Evolutionary conservation across 2,888 invertebrate species (phyloP).

Genomic region (Yponomeuta evonymella): DNA sequence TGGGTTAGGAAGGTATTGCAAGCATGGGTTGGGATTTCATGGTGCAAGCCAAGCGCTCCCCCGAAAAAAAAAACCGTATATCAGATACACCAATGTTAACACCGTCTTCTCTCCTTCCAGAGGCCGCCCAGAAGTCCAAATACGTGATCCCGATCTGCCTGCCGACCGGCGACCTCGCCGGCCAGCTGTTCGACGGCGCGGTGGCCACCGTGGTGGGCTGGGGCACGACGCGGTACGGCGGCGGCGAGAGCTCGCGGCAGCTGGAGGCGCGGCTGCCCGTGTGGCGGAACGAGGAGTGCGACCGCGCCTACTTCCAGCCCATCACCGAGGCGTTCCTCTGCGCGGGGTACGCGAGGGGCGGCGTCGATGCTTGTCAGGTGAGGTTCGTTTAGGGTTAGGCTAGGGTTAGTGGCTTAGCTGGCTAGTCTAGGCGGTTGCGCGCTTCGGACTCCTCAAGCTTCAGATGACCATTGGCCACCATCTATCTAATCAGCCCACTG

Average conservation of each 20-base stretch:
- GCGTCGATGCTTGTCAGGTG: slow-evolving; percentile 95
- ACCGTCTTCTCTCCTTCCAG: slow-evolving; percentile 36
- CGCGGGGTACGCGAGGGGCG: slow-evolving; percentile 91
- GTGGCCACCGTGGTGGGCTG: slow-evolving; percentile 93
- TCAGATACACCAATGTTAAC: neutral
- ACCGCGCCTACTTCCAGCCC: slow-evolving; percentile 93
- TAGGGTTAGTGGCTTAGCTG: too few species aligned
- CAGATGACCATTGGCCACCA: too few species aligned
- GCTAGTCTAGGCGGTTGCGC: too few species aligned
- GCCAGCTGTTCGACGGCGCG: slow-evolving; percentile 80
- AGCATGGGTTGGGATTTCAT: too few species aligned
- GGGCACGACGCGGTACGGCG: slow-evolving; percentile 89
- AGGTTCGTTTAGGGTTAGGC: slow-evolving; percentile 3
- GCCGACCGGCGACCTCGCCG: slow-evolving; percentile 77
- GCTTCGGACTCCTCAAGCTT: too few species aligned
- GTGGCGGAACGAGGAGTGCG: slow-evolving; percentile 93
- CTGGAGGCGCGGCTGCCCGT: slow-evolving; percentile 90
- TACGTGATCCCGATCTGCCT: slow-evolving; percentile 93
- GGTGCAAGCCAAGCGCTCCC: too few species aligned
- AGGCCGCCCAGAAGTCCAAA: slow-evolving; percentile 86
- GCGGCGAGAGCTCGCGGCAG: slow-evolving; percentile 90
- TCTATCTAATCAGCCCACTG: too few species aligned
- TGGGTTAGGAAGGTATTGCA: too few species aligned
- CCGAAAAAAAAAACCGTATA: too few species aligned
- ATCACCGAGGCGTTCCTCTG: slow-evolving; percentile 93